A percentile compares a stretch with the other conserved stretches of the same genome.
phyloP scores from a whole-genome alignment of 1,140 invertebrate species.

The Adelges cooleyi region DNA sequence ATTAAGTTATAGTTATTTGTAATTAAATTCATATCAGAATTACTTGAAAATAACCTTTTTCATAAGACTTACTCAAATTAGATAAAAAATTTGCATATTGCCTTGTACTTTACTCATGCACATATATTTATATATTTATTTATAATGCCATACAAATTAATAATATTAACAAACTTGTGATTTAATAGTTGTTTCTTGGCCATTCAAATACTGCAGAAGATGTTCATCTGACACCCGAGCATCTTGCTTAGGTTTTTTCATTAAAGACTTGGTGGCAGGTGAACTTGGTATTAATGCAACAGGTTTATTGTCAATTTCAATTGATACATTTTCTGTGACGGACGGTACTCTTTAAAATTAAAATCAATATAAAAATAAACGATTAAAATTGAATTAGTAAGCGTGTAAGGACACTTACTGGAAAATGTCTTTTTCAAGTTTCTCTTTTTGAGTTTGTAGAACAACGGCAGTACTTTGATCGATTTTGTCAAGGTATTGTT shows the following conservation, averaged over 20 bases:
- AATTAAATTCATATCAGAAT: too few relatives aligned
- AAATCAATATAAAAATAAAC: too few relatives aligned
- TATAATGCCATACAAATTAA: too few relatives aligned
- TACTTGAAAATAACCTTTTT: too few relatives aligned
- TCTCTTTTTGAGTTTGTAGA: conserved; percentile 41
- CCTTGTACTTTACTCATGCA: too few relatives aligned
- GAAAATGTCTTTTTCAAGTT: conserved; percentile 30
- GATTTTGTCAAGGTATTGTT: conserved; percentile 70
- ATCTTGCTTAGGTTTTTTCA: conserved; percentile 17
- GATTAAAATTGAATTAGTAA: too few relatives aligned
- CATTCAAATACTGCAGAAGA: conserved; percentile 31
- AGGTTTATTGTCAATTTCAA: conserved; percentile 1
- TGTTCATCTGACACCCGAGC: conserved; percentile 29
- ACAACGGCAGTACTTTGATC: conserved; percentile 73
- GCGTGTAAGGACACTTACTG: background rate
- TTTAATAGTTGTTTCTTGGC: conserved; percentile 9
- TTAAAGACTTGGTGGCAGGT: conserved; percentile 7
- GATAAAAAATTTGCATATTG: too few relatives aligned
- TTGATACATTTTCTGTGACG: background rate
- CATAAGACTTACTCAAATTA: too few relatives aligned
- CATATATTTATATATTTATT: too few relatives aligned
- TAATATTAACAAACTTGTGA: conserved; percentile 1
- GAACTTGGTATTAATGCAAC: conserved; percentile 2
- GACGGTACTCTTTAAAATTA: background rate
- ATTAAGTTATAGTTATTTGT: too few relatives aligned